These are phyloP conservation scores for Cinara cedri DNA, from an alignment of 2,888 invertebrate genomes.

Conservation along the genomic window DNA sequence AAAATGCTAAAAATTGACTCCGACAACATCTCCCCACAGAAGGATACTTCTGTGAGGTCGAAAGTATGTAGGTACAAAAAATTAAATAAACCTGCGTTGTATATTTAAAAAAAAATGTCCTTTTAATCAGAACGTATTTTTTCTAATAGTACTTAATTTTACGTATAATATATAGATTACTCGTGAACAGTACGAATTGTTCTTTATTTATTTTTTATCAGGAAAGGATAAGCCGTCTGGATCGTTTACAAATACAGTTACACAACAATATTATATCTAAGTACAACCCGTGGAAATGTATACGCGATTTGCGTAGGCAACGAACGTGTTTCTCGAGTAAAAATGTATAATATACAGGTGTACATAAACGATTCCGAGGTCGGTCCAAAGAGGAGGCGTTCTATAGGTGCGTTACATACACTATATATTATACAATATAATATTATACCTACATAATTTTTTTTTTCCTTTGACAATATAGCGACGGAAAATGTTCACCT, in stretches of 20 bases:
- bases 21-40: no score
- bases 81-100: no score
- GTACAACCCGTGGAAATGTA: not conserved
- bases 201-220: not conserved
- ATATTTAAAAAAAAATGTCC: not conserved
- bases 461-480: not conserved
- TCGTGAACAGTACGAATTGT: not conserved
- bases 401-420: not conserved
- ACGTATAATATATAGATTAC: not conserved
- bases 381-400: constrained; percentile 52
- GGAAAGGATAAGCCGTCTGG: not conserved
- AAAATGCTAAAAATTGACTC: no score
- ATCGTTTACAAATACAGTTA: constrained; percentile 11
- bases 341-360: not conserved
- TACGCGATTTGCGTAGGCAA: constrained; percentile 35
- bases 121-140: not conserved
- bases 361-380: constrained; percentile 31
- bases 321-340: not conserved
- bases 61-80: no score
- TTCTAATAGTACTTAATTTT: no score
- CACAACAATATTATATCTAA: not conserved
- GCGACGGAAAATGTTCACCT: not conserved
- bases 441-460: not conserved
- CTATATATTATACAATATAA: not conserved
- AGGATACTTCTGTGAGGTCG: no score